Percentiles rank a stretch among this genome's conserved stretches.
phyloP scores from a whole-genome alignment of 2,797 vertebrate genomes.

The Periophthalmus magnuspinnatus region DNA sequence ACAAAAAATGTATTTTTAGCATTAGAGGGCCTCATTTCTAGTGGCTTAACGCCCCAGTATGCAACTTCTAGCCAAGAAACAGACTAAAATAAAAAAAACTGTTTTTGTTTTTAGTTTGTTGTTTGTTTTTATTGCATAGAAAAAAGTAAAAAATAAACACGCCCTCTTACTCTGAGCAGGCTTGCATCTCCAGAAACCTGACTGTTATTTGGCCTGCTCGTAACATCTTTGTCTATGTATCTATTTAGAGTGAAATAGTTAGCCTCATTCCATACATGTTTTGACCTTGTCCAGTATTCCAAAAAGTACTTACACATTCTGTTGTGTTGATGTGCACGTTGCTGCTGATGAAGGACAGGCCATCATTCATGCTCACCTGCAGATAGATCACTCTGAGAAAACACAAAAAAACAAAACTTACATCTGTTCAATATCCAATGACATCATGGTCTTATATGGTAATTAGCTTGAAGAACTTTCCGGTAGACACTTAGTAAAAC shows the following conservation, averaged over 20 bases:
- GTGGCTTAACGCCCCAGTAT: no score
- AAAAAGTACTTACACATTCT: conserved; percentile 82
- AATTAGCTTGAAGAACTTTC: conserved; percentile 30
- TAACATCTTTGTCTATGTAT: not conserved
- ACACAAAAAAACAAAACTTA: conserved; percentile 10
- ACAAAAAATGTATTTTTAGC: no score
- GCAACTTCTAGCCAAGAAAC: no score
- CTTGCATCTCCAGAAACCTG: no score
- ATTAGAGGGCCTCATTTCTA: no score
- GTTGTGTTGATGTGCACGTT: conserved; percentile 88
- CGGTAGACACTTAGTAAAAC: conserved; percentile 7
- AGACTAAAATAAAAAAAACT: no score
- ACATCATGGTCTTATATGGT: not conserved
- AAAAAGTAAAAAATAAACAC: no score
- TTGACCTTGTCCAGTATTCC: not conserved
- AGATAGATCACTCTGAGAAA: conserved; percentile 86
- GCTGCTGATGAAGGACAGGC: conserved; percentile 89
- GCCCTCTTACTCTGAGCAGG: no score
- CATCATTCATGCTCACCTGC: conserved; percentile 93
- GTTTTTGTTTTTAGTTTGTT: no score
- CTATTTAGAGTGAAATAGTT: not conserved
- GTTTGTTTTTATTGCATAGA: no score
- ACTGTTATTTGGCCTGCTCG: no score
- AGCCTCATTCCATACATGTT: not conserved
- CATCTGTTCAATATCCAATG: not conserved